A percentile compares a stretch with the other conserved stretches of the same genome.
Conservation (phyloP, 2,113 vertebrate genomes). For the Thunnus thynnus region DNA sequence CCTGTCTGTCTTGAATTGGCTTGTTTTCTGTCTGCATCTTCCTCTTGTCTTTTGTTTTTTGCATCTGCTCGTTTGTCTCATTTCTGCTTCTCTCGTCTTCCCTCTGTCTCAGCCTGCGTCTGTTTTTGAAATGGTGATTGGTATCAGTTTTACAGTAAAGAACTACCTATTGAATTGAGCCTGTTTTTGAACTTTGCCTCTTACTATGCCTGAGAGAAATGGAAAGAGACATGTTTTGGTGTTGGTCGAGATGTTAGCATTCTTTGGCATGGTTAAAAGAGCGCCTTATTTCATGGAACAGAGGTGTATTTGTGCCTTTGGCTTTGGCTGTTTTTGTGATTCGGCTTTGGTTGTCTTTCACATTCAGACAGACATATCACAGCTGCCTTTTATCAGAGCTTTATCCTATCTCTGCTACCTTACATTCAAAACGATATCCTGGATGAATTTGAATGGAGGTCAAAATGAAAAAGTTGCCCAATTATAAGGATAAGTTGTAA, state of each 20-base stretch:
- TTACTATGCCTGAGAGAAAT: slow-evolving; percentile 39
- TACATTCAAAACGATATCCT: slow-evolving; percentile 10
- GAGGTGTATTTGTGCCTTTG: slow-evolving; percentile 11
- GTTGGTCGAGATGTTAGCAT: slow-evolving; percentile 54
- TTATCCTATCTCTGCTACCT: slow-evolving; percentile 24
- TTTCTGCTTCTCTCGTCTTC: background rate
- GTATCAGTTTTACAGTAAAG: slow-evolving; percentile 42
- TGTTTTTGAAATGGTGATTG: slow-evolving; percentile 29
- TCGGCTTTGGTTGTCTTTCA: slow-evolving; percentile 52
- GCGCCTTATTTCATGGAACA: slow-evolving; percentile 21
- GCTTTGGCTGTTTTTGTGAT: slow-evolving; percentile 5
- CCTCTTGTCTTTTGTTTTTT: background rate
- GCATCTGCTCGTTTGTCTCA: background rate
- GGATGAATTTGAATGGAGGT: slow-evolving; percentile 7
- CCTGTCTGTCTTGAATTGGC: slow-evolving; percentile 16
- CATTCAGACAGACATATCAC: slow-evolving; percentile 61
- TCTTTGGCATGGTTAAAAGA: slow-evolving; percentile 39
- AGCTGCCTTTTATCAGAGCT: slow-evolving; percentile 42
- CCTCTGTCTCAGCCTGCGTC: background rate
- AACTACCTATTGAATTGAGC: slow-evolving; percentile 14
- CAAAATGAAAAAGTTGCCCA: background rate
- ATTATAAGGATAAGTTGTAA: background rate
- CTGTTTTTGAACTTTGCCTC: slow-evolving; percentile 32
- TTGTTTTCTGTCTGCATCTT: slow-evolving; percentile 19
- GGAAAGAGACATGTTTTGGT: slow-evolving; percentile 46